A percentile compares a stretch with the other conserved stretches of the same genome.
phyloP scores from a whole-genome alignment of 2,888 invertebrate species.

The Oscheius sp. region DNA sequence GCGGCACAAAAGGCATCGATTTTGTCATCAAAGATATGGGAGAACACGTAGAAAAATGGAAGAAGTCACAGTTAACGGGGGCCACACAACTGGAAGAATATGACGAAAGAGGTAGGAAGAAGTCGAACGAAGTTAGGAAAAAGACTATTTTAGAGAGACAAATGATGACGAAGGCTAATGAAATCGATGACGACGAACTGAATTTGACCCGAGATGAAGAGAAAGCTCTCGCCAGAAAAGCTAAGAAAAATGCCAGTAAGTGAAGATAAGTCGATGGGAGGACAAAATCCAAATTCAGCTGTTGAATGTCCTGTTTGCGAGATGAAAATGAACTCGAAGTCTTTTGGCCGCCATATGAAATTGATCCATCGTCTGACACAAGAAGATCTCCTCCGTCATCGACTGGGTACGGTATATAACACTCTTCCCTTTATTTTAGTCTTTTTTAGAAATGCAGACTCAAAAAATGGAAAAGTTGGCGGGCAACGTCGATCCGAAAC shows the following conservation, averaged over 20 bases:
- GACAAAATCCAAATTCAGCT: neutral
- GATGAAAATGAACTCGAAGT: slow-evolving; percentile 6
- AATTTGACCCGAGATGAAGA: slow-evolving; percentile 3
- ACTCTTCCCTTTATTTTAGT: too few relatives aligned
- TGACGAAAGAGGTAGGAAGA: neutral
- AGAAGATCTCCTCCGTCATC: slow-evolving; percentile 13
- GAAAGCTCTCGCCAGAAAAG: neutral
- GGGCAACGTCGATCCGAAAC: neutral
- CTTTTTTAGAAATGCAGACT: slow-evolving; percentile 1
- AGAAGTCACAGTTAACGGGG: slow-evolving; percentile 4
- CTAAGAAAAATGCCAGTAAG: slow-evolving; percentile 11
- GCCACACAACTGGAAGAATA: neutral
- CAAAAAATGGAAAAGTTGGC: neutral
- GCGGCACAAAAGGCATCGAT: slow-evolving; percentile 10
- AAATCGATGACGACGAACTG: neutral
- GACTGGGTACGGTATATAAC: too few relatives aligned
- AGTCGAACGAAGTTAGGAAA: neutral
- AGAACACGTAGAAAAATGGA: slow-evolving; percentile 8
- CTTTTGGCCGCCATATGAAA: slow-evolving; percentile 22
- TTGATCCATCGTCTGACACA: neutral
- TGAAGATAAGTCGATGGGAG: neutral
- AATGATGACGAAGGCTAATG: neutral
- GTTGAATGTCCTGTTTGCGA: slow-evolving; percentile 1
- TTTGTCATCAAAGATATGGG: slow-evolving; percentile 7
- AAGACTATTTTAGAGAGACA: slow-evolving; percentile 2